Conservation (phyloP, 2,797 vertebrate genomes). For the Alauda arvensis region DNA sequence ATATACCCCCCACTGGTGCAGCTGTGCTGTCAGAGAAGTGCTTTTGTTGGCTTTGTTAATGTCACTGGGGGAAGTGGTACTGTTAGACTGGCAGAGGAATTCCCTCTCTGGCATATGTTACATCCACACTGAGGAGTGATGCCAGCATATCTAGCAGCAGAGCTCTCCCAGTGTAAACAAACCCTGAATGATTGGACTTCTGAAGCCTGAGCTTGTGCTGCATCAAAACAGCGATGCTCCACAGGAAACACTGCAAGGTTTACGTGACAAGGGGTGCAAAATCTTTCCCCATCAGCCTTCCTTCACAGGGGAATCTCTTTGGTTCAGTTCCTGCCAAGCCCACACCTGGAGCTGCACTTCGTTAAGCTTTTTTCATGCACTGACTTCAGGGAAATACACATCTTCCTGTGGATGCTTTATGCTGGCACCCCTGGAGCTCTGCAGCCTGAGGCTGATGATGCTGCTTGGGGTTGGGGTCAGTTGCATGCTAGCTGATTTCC, state of each 20-base stretch:
- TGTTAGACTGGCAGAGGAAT: constrained; percentile 56
- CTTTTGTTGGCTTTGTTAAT: constrained; percentile 34
- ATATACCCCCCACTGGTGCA: neutral
- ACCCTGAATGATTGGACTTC: constrained; percentile 38
- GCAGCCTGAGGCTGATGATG: neutral
- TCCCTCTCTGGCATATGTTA: constrained; percentile 61
- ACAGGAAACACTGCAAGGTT: neutral
- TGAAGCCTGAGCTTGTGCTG: neutral
- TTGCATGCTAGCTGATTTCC: neutral
- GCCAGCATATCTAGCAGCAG: constrained; percentile 58
- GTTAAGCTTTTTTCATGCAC: rapidly evolving
- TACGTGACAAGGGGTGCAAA: neutral
- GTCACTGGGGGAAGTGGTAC: constrained; percentile 8
- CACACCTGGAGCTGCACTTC: neutral
- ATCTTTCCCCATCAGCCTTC: neutral
- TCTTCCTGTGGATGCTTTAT: neutral
- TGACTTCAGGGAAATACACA: neutral
- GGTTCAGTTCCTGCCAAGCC: neutral
- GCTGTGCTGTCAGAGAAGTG: constrained; percentile 23
- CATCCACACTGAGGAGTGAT: constrained; percentile 46
- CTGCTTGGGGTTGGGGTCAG: neutral
- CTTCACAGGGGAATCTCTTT: neutral
- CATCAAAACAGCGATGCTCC: neutral
- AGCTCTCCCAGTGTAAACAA: constrained; percentile 57
- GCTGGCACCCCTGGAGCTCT: neutral